Conservation (phyloP, 53 echinoderm and acorn worm genomes). For the Holothuria leucospilota region DNA sequence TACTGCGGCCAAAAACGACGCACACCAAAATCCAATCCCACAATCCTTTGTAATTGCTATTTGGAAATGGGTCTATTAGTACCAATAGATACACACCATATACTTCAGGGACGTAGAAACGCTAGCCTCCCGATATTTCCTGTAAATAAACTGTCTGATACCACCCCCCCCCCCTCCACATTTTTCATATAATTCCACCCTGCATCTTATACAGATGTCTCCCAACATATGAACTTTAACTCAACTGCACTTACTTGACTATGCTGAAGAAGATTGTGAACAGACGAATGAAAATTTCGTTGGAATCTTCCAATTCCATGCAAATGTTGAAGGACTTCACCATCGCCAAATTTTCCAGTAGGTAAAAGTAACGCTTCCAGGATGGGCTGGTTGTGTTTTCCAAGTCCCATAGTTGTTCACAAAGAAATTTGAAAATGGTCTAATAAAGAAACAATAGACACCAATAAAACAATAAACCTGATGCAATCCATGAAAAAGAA, state of each 20-base stretch:
- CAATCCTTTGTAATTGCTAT: too few relatives aligned
- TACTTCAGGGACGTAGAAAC: too few relatives aligned
- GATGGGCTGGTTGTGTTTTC: conserved; percentile 91
- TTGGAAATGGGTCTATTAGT: too few relatives aligned
- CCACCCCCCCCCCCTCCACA: too few relatives aligned
- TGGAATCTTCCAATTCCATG: conserved; percentile 99
- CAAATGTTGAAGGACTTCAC: conserved; percentile 99
- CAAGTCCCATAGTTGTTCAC: conserved; percentile 95
- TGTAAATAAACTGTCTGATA: too few relatives aligned
- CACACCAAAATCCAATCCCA: too few relatives aligned
- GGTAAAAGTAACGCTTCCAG: conserved; percentile 98
- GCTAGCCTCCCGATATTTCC: too few relatives aligned
- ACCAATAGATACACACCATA: too few relatives aligned
- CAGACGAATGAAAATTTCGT: conserved; percentile 94
- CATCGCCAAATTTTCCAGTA: conserved; percentile 97
- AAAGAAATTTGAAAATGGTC: conserved; percentile 95
- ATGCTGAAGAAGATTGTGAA: conserved; percentile 97
- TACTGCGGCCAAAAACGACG: too few relatives aligned
- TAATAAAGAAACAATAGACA: conserved; percentile 14
- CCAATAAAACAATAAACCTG: neutral
- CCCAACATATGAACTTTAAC: too few relatives aligned
- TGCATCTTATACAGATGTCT: neutral
- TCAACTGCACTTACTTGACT: conserved; percentile 71
- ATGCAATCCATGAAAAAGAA: too few relatives aligned
- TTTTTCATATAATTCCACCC: too few relatives aligned